A percentile compares a stretch with the other conserved stretches of the same genome.
Evolutionary conservation across 2,888 invertebrate genomes (phyloP).

Genomic region (Drosophila putrida): DNA sequence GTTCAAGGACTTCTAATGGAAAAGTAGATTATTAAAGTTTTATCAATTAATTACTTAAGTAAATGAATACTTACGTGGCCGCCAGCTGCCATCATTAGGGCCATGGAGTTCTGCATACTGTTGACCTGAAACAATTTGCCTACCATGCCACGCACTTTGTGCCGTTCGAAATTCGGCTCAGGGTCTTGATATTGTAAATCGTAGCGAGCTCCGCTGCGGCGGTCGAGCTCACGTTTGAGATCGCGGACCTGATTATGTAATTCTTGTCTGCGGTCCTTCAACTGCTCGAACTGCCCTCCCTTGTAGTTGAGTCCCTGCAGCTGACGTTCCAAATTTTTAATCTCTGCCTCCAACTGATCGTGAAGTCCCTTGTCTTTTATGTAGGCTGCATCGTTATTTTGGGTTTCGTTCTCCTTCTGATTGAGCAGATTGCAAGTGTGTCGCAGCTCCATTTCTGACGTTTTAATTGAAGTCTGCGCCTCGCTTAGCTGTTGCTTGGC

Average conservation of each 20-base stretch:
- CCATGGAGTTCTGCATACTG: constrained; percentile 90
- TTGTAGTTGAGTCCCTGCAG: constrained; percentile 87
- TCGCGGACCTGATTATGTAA: constrained; percentile 87
- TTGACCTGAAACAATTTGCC: constrained; percentile 91
- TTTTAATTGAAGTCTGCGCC: constrained; percentile 92
- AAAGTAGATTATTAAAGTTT: too few species aligned
- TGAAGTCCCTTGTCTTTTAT: constrained; percentile 88
- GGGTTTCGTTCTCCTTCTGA: constrained; percentile 89
- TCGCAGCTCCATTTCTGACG: constrained; percentile 90
- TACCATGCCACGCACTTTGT: constrained; percentile 91
- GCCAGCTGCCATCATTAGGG: constrained; percentile 94
- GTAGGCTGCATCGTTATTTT: constrained; percentile 89
- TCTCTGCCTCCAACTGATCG: constrained; percentile 86
- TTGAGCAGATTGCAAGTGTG: constrained; percentile 88
- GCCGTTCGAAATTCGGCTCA: constrained; percentile 89
- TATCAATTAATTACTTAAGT: too few species aligned
- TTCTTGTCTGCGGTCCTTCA: constrained; percentile 86
- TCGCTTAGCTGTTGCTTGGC: constrained; percentile 91
- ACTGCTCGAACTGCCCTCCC: constrained; percentile 87
- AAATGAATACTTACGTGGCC: constrained; percentile 89
- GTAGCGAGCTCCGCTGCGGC: constrained; percentile 80
- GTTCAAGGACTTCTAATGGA: too few species aligned
- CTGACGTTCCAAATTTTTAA: constrained; percentile 86
- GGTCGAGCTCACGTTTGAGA: constrained; percentile 84
- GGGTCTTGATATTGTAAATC: constrained; percentile 92